These are phyloP conservation scores for Etia nguti DNA, from an alignment of 2,113 vertebrate species.

Conservation along the genomic window DNA sequence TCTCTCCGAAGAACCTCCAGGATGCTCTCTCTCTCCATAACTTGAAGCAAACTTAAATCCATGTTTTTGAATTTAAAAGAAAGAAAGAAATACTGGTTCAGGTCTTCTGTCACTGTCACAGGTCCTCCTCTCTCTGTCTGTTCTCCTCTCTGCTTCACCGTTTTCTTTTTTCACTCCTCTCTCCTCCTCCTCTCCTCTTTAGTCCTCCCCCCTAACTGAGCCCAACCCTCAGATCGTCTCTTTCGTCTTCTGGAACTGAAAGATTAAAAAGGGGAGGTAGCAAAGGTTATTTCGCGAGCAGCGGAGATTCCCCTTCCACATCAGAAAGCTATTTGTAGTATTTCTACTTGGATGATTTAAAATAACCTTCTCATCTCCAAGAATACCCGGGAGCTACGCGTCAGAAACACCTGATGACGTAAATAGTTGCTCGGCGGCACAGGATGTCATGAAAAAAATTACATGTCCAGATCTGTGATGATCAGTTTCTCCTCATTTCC, in stretches of 20 bases:
- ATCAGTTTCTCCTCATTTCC: neutral
- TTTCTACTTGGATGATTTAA: neutral
- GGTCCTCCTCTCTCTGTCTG: neutral
- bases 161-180: neutral
- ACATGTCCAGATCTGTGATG: neutral
- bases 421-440: neutral
- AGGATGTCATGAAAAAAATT: neutral
- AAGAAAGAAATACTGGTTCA: conserved; percentile 1
- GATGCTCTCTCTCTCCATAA: conserved; percentile 76
- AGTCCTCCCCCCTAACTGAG: neutral
- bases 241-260: conserved; percentile 2
- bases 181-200: conserved; percentile 1
- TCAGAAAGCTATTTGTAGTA: neutral
- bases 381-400: neutral
- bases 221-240: neutral
- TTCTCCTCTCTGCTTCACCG: neutral
- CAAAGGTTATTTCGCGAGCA: neutral
- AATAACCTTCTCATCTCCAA: neutral
- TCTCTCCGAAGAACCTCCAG: conserved; percentile 87
- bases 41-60: conserved; percentile 78
- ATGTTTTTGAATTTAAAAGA: conserved; percentile 39
- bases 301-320: neutral
- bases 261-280: neutral
- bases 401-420: neutral
- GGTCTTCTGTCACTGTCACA: neutral